Evolutionary conservation across 2,797 vertebrate genomes (phyloP).

Genomic region (Macroramphosus scolopax): DNA sequence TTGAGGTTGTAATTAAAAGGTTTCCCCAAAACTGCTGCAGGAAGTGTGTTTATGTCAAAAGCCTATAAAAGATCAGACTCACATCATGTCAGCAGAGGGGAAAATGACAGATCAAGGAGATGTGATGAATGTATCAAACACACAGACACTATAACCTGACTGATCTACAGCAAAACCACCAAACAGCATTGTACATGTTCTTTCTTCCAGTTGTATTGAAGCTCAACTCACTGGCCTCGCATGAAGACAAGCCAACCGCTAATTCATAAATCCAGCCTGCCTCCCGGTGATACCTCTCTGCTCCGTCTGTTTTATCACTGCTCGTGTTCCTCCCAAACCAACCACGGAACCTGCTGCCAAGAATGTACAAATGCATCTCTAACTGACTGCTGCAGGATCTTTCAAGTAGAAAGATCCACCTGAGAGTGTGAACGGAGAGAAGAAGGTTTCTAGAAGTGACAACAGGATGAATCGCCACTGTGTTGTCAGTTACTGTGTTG

Average conservation of each 20-base stretch:
- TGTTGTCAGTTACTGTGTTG: no score
- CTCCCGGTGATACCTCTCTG: conserved; percentile 20
- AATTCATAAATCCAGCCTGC: conserved; percentile 29
- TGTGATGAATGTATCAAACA: background rate
- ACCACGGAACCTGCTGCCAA: conserved; percentile 20
- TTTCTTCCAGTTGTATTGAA: conserved; percentile 5
- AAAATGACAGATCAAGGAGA: no score
- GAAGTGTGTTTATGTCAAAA: no score
- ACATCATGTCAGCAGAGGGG: no score
- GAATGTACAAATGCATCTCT: conserved; percentile 34
- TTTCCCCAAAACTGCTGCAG: no score
- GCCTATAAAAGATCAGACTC: no score
- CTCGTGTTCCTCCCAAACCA: conserved; percentile 22
- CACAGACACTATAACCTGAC: background rate
- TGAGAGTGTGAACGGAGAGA: conserved; percentile 12
- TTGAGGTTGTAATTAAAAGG: no score
- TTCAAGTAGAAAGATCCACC: conserved; percentile 25
- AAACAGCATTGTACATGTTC: conserved; percentile 4
- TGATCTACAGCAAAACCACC: conserved; percentile 4
- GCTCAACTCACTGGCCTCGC: conserved; percentile 14
- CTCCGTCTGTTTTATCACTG: conserved; percentile 22
- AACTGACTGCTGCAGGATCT: conserved; percentile 18
- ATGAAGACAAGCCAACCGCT: conserved; percentile 15
- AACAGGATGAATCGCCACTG: conserved; percentile 10
- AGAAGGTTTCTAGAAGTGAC: background rate